Percentiles rank a stretch among this genome's conserved stretches.
Evolutionary conservation across 1,140 invertebrate species (phyloP).

Genomic region (Andricus grossulariae): DNA sequence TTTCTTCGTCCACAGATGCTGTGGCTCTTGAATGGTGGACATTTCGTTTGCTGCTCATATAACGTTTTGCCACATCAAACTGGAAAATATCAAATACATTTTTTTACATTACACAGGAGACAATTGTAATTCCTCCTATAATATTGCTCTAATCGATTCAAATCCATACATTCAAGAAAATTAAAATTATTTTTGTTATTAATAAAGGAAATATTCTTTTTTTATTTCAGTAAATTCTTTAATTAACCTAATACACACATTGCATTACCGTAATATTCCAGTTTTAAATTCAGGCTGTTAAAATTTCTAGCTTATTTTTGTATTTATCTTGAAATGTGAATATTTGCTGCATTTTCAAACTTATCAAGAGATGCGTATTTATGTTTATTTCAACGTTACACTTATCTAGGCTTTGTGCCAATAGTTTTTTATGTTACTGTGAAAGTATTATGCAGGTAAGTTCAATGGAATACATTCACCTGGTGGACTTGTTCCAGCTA

Average conservation of each 20-base stretch:
- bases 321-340: too few relatives aligned
- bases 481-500: not conserved
- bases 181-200: too few relatives aligned
- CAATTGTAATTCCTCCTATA: not conserved
- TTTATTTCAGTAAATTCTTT: too few relatives aligned
- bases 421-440: slow-evolving; percentile 2
- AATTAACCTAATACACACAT: too few relatives aligned
- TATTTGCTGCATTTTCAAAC: too few relatives aligned
- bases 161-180: too few relatives aligned
- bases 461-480: slow-evolving; percentile 15
- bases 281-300: too few relatives aligned
- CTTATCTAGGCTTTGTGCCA: not conserved
- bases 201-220: too few relatives aligned
- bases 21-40: slow-evolving; percentile 73
- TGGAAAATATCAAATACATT: slow-evolving; percentile 28
- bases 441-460: not conserved
- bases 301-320: too few relatives aligned
- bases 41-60: slow-evolving; percentile 72
- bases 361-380: too few relatives aligned
- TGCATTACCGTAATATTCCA: too few relatives aligned
- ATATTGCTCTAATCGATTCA: not conserved
- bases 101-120: not conserved
- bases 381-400: too few relatives aligned
- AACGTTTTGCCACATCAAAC: slow-evolving; percentile 34
- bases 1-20: slow-evolving; percentile 70